Evolutionary conservation across 2,113 vertebrate genomes (phyloP).

Genomic region (Limnothrissa miodon): DNA sequence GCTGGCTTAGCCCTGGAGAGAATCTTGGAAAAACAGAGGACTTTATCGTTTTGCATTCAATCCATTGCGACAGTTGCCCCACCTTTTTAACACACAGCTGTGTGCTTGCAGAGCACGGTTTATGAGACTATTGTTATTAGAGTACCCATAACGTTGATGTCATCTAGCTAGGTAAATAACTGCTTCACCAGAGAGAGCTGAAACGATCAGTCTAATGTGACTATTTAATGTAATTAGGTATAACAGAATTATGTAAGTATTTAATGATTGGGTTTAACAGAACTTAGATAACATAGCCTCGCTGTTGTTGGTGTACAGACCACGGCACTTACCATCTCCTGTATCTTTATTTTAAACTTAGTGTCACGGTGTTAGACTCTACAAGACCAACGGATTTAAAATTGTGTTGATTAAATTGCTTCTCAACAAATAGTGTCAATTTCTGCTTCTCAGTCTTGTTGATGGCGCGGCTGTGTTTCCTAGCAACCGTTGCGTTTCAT

Average conservation of each 20-base stretch:
- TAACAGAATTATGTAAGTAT: no score
- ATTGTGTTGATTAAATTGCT: neutral
- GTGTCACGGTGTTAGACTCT: neutral
- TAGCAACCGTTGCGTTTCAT: neutral
- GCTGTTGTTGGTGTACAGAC: neutral
- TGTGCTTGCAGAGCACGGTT: no score
- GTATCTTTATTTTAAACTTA: neutral
- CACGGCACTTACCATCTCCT: neutral
- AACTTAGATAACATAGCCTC: no score
- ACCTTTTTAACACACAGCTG: no score
- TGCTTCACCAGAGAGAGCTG: no score
- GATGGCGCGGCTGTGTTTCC: neutral
- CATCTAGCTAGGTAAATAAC: no score
- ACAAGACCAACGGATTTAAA: neutral
- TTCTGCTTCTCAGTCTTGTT: neutral
- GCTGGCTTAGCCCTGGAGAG: constrained; percentile 81
- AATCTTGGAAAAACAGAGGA: constrained; percentile 65
- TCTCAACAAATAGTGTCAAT: neutral
- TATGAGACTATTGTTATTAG: no score
- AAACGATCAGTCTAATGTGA: no score
- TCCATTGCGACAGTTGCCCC: no score
- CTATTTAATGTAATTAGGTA: no score
- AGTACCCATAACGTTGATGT: no score
- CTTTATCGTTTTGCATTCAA: neutral
- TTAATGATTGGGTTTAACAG: no score